Conservation (phyloP, 2,797 vertebrate genomes). For the Galaxias olidus region DNA sequence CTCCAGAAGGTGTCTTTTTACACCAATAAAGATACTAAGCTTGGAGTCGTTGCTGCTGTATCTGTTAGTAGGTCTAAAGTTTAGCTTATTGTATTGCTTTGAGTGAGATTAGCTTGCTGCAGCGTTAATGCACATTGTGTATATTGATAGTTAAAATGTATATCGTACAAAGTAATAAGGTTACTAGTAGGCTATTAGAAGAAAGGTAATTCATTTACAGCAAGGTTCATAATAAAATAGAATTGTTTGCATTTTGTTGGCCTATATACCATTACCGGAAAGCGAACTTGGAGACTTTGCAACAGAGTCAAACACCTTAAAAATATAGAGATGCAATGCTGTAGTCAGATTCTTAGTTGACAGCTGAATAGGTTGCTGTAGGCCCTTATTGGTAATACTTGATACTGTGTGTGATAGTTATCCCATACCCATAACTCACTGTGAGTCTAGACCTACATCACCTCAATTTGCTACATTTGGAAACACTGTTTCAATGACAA, state of each 20-base stretch:
- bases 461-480: too few species aligned
- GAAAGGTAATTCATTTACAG: too few species aligned
- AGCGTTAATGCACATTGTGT: too few species aligned
- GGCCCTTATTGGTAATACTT: neutral
- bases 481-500: too few species aligned
- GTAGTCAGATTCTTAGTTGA: neutral
- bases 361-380: neutral
- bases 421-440: neutral
- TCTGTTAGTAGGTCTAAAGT: slow-evolving; percentile 25
- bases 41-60: neutral
- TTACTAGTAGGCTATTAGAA: too few species aligned
- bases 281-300: neutral
- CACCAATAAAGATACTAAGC: slow-evolving; percentile 40
- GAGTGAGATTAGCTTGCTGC: too few species aligned
- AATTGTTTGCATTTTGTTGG: too few species aligned
- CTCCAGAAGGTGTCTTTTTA: too few species aligned
- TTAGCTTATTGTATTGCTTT: slow-evolving; percentile 50
- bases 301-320: neutral
- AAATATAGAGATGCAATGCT: neutral
- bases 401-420: neutral
- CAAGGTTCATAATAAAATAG: too few species aligned
- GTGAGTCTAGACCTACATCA: too few species aligned
- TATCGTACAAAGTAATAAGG: too few species aligned
- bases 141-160: too few species aligned
- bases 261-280: neutral